Base-by-base conservation (phyloP, 2,113 vertebrate genomes). In the Ciconia boyciana region DNA sequence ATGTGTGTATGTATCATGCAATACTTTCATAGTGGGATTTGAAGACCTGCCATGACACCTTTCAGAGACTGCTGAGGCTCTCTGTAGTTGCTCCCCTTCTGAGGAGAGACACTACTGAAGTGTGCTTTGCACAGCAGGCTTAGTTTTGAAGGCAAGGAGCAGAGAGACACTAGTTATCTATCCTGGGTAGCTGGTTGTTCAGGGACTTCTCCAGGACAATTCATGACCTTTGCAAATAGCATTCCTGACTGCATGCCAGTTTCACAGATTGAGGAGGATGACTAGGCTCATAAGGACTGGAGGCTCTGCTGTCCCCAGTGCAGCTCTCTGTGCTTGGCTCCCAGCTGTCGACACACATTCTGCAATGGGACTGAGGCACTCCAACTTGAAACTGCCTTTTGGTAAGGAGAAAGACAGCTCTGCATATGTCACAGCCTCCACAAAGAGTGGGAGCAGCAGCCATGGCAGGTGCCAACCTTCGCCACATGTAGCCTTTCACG, bases 261-360 rank as follows among this genome's bases (percentile, higher is more conserved):
- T 60, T 80, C 90, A 90, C 62, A 86, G 90, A 80, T 83, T 71
- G 79, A 72, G 24, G 78, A 83, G 44, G 74, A 72, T 69, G 88
- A 88, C 1, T 1, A 29, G 60, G 78, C 39, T 88, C 13, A 5
- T 16, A 11, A 83, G 48, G 57, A 61, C 57, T 81, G 69, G 55
- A 74, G 60, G 83, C 69, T 93, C 69, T 88, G 78, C 52, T 2
- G 1, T 75, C 39, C 52, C 22, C 46, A 36, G 57, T 17, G 34
- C 74, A 55, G 43, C 25, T 29, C 44, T 54, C 13, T 46, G 13
- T 20, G 52, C 87, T 91, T 61, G 85, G 58, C 75, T 76, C 31
- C 54, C 49, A 69, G 71, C 75, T 88, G 75, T 83, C 9, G 1
- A 34, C 75, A 55, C 0, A 0, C 61, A 36, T 70, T 75, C 78